phyloP scores from a whole-genome alignment of 2,797 vertebrate genomes.

The Tapirus indicus region DNA sequence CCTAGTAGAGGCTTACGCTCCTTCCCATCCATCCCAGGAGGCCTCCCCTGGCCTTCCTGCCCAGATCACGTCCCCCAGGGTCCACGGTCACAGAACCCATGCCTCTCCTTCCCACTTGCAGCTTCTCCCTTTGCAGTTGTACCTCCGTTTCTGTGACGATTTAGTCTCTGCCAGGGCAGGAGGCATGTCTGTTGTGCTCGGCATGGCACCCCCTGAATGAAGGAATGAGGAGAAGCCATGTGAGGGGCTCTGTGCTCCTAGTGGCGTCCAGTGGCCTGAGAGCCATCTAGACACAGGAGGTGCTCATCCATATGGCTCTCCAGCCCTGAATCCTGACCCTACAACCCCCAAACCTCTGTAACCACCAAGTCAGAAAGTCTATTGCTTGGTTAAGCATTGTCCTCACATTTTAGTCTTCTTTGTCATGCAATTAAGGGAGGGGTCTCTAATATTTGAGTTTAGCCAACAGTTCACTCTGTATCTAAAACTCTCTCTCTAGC shows the following conservation, averaged over 20 bases:
- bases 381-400: background rate
- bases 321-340: background rate
- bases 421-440: background rate
- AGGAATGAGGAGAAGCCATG: background rate
- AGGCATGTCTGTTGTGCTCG: no score
- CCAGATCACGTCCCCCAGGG: background rate
- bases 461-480: background rate
- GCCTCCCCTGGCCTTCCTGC: background rate
- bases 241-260: background rate
- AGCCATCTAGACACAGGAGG: background rate
- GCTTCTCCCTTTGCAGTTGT: background rate
- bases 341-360: background rate
- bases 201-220: background rate
- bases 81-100: fast-evolving
- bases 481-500: background rate
- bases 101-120: background rate
- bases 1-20: background rate
- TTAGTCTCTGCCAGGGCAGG: background rate
- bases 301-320: no score
- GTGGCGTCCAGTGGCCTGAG: background rate
- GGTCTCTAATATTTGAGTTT: background rate
- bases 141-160: background rate
- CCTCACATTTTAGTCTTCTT: background rate
- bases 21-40: background rate
- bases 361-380: background rate